Base-by-base conservation (phyloP, 2,797 vertebrate species). In the Esox masquinongy region DNA sequence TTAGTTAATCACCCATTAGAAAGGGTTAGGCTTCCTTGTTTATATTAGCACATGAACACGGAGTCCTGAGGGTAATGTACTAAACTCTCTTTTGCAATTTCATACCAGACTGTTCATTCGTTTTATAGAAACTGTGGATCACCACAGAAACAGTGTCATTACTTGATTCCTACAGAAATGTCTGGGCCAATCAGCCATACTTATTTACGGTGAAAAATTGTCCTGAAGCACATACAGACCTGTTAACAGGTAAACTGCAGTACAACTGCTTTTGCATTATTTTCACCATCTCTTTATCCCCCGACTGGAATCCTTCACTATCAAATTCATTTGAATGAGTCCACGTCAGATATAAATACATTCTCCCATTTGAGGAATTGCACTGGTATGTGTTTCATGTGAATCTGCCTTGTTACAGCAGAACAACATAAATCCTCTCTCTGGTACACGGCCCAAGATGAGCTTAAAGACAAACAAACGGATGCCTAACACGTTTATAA, bases 391-490 rank as follows among this genome's bases (percentile, higher is more conserved):
- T 47, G 73, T 66, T 63, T 79, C 70, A 69, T 83, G 8, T 73
- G 69, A 85, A 81, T 87, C 72, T 79, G 56, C 74, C 59, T 36
- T 14, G 31, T 76, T 77, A n/a, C 11, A 85, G 78, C 39, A 16
- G 1, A n/a, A 31, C 51, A 79, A 74, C 79, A 78, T 74, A 82
- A 82, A 88, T 83, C 76, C 78, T 82, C 72, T 64, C 47, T 70
- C 67, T 77, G 74, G 56, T 79, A 70, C 68, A 80, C 56, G 69
- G 82, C 49, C 67, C 43, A 43, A 73, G 69, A 80, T 59, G 19
- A 78, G 77, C 80, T 78, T 73, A 39, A 81, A 85, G 76, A 83
- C 81, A 83, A 81, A 83, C 75, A 82, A 85, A 79, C 2, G 2
- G 72, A 80, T 66, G 56, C 75, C 26, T 73, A 3, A 69, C 15